These are phyloP conservation scores for Toxotes jaculatrix DNA, from an alignment of 2,113 vertebrate species.

Conservation along the genomic window DNA sequence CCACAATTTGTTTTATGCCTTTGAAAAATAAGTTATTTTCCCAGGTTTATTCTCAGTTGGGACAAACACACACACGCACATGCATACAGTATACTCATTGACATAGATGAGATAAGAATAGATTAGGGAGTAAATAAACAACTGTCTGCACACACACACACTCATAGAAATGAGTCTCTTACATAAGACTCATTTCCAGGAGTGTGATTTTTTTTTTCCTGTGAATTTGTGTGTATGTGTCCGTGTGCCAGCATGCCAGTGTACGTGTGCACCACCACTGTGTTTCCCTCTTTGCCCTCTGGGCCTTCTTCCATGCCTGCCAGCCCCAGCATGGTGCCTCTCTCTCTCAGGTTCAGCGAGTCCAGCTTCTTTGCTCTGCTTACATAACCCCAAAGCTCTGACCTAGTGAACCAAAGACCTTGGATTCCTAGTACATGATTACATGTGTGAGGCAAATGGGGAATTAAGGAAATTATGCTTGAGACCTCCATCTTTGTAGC, in stretches of 20 bases:
- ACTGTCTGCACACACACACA: conserved; percentile 47
- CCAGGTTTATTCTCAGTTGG: neutral
- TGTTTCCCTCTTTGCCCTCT: conserved; percentile 44
- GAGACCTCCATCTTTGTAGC: conserved; percentile 3
- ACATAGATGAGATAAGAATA: conserved; percentile 49
- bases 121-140: conserved; percentile 64
- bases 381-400: conserved; percentile 65
- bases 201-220: conserved; percentile 14
- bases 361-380: conserved; percentile 49
- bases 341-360: conserved; percentile 60
- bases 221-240: conserved; percentile 9
- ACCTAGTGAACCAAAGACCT: conserved; percentile 69
- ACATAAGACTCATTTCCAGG: conserved; percentile 39
- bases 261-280: neutral
- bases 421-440: conserved; percentile 32
- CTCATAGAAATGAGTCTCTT: conserved; percentile 50
- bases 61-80: neutral
- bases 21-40: neutral
- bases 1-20: neutral
- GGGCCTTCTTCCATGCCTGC: conserved; percentile 35
- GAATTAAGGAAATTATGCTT: neutral
- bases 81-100: conserved; percentile 3
- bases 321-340: conserved; percentile 42
- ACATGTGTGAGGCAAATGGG: conserved; percentile 13
- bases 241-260: neutral